A percentile compares a stretch with the other conserved stretches of the same genome.
Evolutionary conservation across 2,888 invertebrate species (phyloP).

Genomic region (Chirona hameri): DNA sequence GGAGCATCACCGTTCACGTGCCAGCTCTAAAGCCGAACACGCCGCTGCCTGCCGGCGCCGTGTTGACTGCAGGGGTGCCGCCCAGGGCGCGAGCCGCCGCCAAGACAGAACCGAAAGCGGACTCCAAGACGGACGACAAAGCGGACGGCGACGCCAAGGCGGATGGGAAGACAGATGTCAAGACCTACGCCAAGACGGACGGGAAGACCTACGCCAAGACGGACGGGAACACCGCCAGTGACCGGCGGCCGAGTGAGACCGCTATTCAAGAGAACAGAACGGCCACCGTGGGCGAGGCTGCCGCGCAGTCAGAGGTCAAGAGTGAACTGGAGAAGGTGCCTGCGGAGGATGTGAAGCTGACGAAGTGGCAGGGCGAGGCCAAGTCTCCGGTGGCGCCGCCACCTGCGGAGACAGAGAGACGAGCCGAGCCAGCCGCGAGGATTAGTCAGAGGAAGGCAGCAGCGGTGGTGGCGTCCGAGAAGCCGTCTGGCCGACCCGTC

Average conservation of each 20-base stretch:
- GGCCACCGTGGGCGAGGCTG: neutral
- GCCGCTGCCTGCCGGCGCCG: neutral
- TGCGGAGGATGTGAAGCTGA: neutral
- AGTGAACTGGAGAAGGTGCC: neutral
- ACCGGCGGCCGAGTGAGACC: neutral
- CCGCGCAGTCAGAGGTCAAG: neutral
- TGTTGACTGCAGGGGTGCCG: neutral
- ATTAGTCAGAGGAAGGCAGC: neutral
- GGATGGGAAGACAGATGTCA: too few relatives aligned
- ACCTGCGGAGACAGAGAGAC: neutral
- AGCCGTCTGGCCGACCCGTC: neutral
- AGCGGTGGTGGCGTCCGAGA: neutral
- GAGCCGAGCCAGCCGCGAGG: neutral
- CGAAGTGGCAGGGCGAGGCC: neutral
- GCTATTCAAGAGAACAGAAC: neutral
- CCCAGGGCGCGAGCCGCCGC: neutral
- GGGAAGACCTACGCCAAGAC: too few relatives aligned
- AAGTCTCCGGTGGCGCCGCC: neutral
- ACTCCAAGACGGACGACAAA: neutral
- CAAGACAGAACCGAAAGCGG: neutral
- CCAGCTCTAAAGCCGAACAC: neutral
- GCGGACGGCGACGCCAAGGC: neutral
- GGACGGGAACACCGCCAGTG: too few relatives aligned
- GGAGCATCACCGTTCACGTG: neutral
- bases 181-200: too few relatives aligned